phyloP scores from a whole-genome alignment of 1,140 invertebrate genomes.

The Theocolax elegans region DNA sequence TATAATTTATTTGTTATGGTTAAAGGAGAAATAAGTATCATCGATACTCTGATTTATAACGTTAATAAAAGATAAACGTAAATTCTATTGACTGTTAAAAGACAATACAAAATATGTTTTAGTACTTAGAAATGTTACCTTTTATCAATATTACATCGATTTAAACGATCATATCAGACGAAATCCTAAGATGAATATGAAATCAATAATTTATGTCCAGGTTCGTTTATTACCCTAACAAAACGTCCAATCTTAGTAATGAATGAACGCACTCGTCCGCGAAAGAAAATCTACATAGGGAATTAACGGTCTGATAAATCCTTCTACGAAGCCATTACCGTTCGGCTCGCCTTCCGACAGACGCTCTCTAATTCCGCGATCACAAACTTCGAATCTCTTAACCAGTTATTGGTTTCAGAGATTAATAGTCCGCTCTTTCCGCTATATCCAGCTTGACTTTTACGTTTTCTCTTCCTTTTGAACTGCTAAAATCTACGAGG shows the following conservation, averaged over 20 bases:
- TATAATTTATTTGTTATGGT: too few relatives aligned
- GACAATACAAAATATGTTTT: background rate
- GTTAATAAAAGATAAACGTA: too few relatives aligned
- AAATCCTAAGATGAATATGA: too few relatives aligned
- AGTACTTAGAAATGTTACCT: background rate
- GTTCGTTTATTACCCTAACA: too few relatives aligned
- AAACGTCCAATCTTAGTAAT: background rate
- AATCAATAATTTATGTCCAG: too few relatives aligned
- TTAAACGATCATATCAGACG: too few relatives aligned
- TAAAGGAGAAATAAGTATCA: too few relatives aligned
- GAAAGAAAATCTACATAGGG: conserved; percentile 10
- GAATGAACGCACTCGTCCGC: background rate
- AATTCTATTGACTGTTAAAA: too few relatives aligned
- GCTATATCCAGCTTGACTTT: background rate
- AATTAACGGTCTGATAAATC: conserved; percentile 34
- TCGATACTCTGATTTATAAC: too few relatives aligned
- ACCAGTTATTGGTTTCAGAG: conserved; percentile 34
- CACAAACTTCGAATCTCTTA: conserved; percentile 34
- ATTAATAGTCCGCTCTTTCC: conserved; percentile 19
- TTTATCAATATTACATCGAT: too few relatives aligned
- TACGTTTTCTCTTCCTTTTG: conserved; percentile 8
- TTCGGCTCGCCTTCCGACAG: background rate
- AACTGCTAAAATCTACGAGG: conserved; percentile 7
- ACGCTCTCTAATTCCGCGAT: conserved; percentile 30
- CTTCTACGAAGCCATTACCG: background rate